These are phyloP conservation scores for Melanostoma mellinum DNA, from an alignment of 2,888 invertebrate species.

Conservation along the genomic window DNA sequence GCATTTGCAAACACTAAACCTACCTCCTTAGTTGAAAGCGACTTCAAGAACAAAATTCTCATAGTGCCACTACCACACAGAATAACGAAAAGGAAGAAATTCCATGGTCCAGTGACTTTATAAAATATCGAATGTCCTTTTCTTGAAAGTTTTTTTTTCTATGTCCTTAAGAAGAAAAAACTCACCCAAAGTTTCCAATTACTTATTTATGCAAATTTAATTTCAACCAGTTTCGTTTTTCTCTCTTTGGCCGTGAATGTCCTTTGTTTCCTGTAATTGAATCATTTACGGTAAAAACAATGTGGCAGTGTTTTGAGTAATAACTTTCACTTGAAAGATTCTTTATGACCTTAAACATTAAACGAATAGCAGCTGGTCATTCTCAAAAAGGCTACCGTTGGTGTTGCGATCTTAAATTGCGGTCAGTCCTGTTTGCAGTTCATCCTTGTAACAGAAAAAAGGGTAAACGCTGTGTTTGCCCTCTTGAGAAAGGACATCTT, in stretches of 20 bases:
- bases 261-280: conserved; percentile 69
- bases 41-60: conserved; percentile 3
- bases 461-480: conserved; percentile 50
- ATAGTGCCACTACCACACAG: neutral
- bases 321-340: conserved; percentile 63
- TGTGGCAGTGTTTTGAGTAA: conserved; percentile 63
- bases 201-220: conserved; percentile 69
- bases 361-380: conserved; percentile 60
- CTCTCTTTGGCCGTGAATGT: neutral
- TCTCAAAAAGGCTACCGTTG: conserved; percentile 29
- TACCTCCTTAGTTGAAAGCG: neutral
- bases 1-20: no score
- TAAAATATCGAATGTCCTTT: conserved; percentile 55
- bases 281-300: conserved; percentile 62
- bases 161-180: conserved; percentile 12
- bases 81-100: neutral
- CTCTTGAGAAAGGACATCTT: conserved; percentile 60
- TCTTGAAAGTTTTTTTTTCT: neutral
- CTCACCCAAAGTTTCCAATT: conserved; percentile 51
- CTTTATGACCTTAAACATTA: conserved; percentile 60
- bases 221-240: conserved; percentile 34
- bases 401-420: conserved; percentile 55
- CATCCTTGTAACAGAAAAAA: conserved; percentile 14
- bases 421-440: conserved; percentile 67
- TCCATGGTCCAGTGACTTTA: conserved; percentile 33